These are phyloP conservation scores for Lithophane leautieri DNA, from an alignment of 2,888 invertebrate genomes.

Conservation along the genomic window DNA sequence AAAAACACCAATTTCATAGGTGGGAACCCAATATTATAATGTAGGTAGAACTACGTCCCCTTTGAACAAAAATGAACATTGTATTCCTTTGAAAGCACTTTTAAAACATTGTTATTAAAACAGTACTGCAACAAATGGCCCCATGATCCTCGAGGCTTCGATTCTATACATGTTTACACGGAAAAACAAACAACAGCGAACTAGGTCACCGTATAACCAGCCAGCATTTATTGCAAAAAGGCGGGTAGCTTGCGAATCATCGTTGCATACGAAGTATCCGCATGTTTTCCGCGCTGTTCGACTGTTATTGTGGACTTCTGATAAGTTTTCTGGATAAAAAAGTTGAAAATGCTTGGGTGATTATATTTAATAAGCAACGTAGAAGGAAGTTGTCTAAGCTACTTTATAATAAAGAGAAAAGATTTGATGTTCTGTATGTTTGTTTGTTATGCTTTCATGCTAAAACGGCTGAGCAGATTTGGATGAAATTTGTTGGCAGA, in stretches of 20 bases:
- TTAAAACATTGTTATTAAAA: slow-evolving; percentile 41
- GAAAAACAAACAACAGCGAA: slow-evolving; percentile 71
- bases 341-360: slow-evolving; percentile 10
- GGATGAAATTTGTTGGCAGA: too few relatives aligned
- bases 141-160: slow-evolving; percentile 48
- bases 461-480: too few relatives aligned
- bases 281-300: slow-evolving; percentile 43
- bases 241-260: slow-evolving; percentile 65
- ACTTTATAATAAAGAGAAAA: too few relatives aligned
- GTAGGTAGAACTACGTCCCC: neutral
- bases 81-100: neutral
- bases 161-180: slow-evolving; percentile 60
- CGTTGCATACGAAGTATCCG: slow-evolving; percentile 46
- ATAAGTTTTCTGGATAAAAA: slow-evolving; percentile 23
- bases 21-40: too few relatives aligned
- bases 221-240: slow-evolving; percentile 72
- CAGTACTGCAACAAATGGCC: slow-evolving; percentile 42
- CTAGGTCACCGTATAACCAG: slow-evolving; percentile 72
- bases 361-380: neutral
- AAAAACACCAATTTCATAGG: too few relatives aligned
- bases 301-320: slow-evolving; percentile 42
- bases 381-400: neutral
- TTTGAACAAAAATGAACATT: neutral
- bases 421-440: too few relatives aligned
- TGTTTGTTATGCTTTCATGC: too few relatives aligned